Conservation (phyloP, 2,797 vertebrate genomes). For the Podargus strigoides region DNA sequence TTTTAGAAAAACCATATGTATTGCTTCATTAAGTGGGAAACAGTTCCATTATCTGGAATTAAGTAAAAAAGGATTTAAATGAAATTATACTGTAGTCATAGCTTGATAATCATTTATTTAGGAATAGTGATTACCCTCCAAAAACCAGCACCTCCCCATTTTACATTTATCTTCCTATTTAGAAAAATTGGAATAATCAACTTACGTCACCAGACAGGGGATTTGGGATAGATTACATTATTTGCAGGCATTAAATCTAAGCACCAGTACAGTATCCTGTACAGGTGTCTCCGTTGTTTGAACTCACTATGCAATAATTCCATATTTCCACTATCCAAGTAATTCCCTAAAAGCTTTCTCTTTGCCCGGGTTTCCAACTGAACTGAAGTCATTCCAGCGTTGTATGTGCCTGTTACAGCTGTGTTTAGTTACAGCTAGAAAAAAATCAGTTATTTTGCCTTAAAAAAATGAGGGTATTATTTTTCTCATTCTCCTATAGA, state of each 20-base stretch:
- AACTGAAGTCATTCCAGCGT: not conserved
- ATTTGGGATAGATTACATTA: not conserved
- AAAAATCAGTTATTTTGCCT: not conserved
- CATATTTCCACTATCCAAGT: not conserved
- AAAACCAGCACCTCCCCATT: not conserved
- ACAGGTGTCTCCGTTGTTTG: not conserved
- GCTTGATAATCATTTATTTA: not conserved
- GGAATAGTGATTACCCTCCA: not conserved
- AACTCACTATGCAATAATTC: not conserved
- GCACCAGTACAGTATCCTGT: not conserved
- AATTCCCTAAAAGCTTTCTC: not conserved
- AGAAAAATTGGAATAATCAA: not conserved
- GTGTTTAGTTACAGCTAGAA: not conserved
- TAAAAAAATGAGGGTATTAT: fast-evolving
- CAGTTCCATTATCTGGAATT: not conserved
- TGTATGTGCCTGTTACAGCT: not conserved
- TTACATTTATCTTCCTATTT: not conserved
- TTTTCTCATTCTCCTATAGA: not conserved
- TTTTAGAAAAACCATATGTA: conserved; percentile 35
- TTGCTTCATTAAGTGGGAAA: conserved; percentile 30
- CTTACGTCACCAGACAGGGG: fast-evolving
- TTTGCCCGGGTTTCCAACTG: not conserved
- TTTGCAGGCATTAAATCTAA: not conserved
- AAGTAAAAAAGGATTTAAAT: conserved; percentile 23
- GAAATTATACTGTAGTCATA: not conserved